Evolutionary conservation across 1,140 invertebrate species (phyloP).

Genomic region (Stegodyphus dumicola): DNA sequence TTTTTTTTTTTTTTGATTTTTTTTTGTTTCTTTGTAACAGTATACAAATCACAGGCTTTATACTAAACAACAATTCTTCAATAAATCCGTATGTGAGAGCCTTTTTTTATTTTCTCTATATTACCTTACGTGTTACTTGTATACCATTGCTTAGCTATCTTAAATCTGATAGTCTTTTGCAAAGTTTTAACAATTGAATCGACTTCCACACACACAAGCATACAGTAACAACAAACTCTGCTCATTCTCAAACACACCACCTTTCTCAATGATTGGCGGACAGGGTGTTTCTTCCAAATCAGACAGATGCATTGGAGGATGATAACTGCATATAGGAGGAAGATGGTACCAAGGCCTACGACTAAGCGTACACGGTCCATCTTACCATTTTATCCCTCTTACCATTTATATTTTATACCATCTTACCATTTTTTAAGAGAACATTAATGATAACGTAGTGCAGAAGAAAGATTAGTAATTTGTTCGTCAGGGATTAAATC

Average conservation of each 20-base stretch:
- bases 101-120: slow-evolving; percentile 1
- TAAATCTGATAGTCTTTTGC: slow-evolving; percentile 47
- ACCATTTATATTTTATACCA: not conserved
- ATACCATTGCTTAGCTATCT: slow-evolving; percentile 26
- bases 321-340: too few species aligned
- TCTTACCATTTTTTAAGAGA: not conserved
- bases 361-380: too few species aligned
- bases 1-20: slow-evolving; percentile 13
- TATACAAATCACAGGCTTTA: slow-evolving; percentile 52
- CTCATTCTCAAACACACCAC: not conserved
- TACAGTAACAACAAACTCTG: not conserved
- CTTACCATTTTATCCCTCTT: too few species aligned
- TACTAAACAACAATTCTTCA: slow-evolving; percentile 28
- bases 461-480: too few species aligned
- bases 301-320: too few species aligned
- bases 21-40: slow-evolving; percentile 19
- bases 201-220: slow-evolving; percentile 5
- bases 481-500: too few species aligned
- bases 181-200: slow-evolving; percentile 20
- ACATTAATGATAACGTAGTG: too few species aligned
- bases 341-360: too few species aligned
- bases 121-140: not conserved
- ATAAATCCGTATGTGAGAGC: slow-evolving; percentile 10
- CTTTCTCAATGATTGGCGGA: slow-evolving; percentile 18
- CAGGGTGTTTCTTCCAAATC: slow-evolving; percentile 3